phyloP scores from a whole-genome alignment of 2,113 vertebrate genomes.

The Chaetodon trifascialis region DNA sequence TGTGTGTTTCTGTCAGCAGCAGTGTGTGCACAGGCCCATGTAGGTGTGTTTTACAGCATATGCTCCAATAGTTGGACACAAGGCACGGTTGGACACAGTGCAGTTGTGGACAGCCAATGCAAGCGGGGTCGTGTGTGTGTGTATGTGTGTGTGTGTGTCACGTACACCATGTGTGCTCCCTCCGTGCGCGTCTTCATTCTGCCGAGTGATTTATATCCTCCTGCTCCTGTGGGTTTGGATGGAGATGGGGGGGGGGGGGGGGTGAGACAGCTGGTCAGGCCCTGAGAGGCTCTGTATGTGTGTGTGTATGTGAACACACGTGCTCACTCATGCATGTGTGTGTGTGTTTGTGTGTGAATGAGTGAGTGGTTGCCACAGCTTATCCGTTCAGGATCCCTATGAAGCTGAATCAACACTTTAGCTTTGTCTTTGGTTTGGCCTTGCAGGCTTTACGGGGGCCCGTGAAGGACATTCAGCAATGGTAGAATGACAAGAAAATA shows the following conservation, averaged over 20 bases:
- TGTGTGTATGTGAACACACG: conserved; percentile 28
- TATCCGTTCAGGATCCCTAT: conserved; percentile 72
- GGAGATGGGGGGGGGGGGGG: conserved; percentile 65
- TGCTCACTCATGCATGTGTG: conserved; percentile 7
- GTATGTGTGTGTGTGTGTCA: conserved; percentile 16
- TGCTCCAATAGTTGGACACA: conserved; percentile 38
- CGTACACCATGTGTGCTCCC: conserved; percentile 51
- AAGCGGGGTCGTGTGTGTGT: not conserved
- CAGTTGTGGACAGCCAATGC: conserved; percentile 31
- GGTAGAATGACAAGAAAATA: conserved; percentile 7
- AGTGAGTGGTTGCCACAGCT: conserved; percentile 62
- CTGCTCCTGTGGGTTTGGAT: conserved; percentile 73
- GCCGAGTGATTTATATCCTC: conserved; percentile 75
- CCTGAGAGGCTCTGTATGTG: conserved; percentile 53
- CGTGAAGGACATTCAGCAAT: conserved; percentile 45
- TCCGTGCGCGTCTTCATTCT: conserved; percentile 55
- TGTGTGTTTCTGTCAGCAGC: conserved; percentile 1
- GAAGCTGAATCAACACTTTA: conserved; percentile 80
- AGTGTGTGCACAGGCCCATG: not conserved
- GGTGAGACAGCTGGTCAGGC: conserved; percentile 76
- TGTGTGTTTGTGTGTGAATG: conserved; percentile 18
- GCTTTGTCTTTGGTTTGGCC: conserved; percentile 70
- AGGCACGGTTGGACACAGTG: conserved; percentile 37
- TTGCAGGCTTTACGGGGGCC: conserved; percentile 49
- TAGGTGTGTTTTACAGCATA: conserved; percentile 58